A percentile compares a stretch with the other conserved stretches of the same genome.
Conservation (phyloP, 2,113 vertebrate genomes). For the Corvus moneduloides region DNA sequence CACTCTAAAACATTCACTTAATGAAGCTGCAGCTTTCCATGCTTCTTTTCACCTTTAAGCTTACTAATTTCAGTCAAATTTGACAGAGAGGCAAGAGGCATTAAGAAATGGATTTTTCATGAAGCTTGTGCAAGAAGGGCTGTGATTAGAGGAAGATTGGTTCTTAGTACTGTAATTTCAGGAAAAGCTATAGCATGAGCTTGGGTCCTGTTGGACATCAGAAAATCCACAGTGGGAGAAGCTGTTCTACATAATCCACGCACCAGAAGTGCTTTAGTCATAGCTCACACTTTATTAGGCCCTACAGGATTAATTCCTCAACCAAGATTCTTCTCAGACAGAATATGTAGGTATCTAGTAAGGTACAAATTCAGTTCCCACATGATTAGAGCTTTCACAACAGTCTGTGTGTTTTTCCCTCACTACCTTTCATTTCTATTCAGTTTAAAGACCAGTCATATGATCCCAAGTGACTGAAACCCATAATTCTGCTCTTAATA, state of each 20-base stretch:
- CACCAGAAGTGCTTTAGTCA: not conserved
- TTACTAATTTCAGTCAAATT: not conserved
- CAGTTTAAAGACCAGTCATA: not conserved
- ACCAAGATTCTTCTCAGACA: not conserved
- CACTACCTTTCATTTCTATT: not conserved
- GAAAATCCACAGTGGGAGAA: not conserved
- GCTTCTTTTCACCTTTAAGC: not conserved
- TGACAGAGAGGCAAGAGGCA: not conserved
- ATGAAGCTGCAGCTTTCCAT: not conserved
- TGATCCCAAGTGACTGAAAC: not conserved
- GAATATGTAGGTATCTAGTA: not conserved
- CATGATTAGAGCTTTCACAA: not conserved
- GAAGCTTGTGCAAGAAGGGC: not conserved
- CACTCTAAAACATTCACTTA: not conserved
- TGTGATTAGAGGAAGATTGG: not conserved
- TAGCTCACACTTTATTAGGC: not conserved
- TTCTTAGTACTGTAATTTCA: not conserved
- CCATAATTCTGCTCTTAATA: not conserved
- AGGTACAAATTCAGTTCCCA: not conserved
- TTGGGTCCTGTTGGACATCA: not conserved
- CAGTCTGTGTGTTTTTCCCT: not conserved
- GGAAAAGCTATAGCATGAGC: not conserved
- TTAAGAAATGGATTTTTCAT: not conserved
- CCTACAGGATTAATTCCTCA: not conserved
- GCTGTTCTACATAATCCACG: not conserved